Evolutionary conservation across 2,113 vertebrate species (phyloP).

Genomic region (Lophius piscatorius): DNA sequence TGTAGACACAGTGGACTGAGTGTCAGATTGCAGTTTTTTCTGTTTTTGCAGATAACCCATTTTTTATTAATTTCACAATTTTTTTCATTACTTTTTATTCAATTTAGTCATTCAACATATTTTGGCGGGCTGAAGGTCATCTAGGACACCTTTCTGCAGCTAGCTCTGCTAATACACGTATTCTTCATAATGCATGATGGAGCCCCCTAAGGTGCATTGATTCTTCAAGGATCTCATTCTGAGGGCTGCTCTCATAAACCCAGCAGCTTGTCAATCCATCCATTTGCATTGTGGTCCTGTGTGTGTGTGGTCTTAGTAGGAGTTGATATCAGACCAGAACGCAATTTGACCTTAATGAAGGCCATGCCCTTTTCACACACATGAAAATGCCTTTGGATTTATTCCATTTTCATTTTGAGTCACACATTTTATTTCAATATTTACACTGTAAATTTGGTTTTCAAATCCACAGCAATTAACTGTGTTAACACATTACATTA

Average conservation of each 20-base stretch:
- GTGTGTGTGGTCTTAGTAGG: conserved; percentile 26
- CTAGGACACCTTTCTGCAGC: conserved; percentile 37
- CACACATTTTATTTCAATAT: background rate
- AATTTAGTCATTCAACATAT: conserved; percentile 1
- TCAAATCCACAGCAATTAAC: no score
- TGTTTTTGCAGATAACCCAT: no score
- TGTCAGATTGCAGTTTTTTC: no score
- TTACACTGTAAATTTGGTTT: no score
- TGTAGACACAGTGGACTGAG: background rate
- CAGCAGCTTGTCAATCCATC: conserved; percentile 48
- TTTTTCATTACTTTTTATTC: no score
- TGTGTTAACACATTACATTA: no score
- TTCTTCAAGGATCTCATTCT: conserved; percentile 59
- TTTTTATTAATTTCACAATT: no score
- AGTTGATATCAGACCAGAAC: conserved; percentile 37
- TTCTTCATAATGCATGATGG: conserved; percentile 59
- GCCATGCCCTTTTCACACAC: conserved; percentile 28
- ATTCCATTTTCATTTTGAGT: background rate
- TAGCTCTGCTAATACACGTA: conserved; percentile 44
- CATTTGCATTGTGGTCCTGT: conserved; percentile 28
- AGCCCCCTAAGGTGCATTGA: conserved; percentile 61
- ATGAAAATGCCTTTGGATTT: conserved; percentile 2
- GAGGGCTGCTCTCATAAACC: conserved; percentile 53
- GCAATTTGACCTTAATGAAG: conserved; percentile 54
- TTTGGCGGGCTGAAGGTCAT: conserved; percentile 61